Conservation (phyloP, 2,113 vertebrate genomes). For the Crotophaga sulcirostris region DNA sequence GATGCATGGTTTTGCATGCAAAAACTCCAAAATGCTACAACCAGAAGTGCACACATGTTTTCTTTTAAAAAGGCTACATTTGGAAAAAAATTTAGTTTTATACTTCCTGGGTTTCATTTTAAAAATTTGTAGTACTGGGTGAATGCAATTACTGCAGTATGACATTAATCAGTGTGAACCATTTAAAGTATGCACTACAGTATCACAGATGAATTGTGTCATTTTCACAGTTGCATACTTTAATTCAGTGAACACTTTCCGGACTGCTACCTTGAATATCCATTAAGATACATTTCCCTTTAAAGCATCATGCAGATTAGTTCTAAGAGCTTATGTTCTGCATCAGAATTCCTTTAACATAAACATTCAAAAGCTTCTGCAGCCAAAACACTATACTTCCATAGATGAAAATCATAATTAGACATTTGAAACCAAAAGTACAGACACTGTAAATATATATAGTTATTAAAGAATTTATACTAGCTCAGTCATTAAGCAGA, state of each 20-base stretch:
- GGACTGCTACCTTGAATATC: neutral
- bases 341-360: neutral
- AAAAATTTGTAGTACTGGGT: neutral
- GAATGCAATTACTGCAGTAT: neutral
- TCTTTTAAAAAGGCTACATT: neutral
- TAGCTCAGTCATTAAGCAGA: neutral
- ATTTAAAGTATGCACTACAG: neutral
- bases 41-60: neutral
- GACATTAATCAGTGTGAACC: neutral
- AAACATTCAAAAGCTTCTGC: neutral
- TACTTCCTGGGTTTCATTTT: neutral
- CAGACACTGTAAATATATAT: neutral
- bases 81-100: neutral
- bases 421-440: neutral
- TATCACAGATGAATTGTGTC: neutral
- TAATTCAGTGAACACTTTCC: neutral
- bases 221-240: neutral
- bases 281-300: neutral
- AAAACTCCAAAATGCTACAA: neutral
- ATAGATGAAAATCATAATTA: neutral
- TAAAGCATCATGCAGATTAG: neutral
- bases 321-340: constrained; percentile 5
- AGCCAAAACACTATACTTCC: neutral
- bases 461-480: neutral
- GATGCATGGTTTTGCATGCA: neutral